Evolutionary conservation across 2,113 vertebrate genomes (phyloP), one percentile per base, ranked within the genome.

Genomic region (Brienomyrus brachyistius): DNA sequence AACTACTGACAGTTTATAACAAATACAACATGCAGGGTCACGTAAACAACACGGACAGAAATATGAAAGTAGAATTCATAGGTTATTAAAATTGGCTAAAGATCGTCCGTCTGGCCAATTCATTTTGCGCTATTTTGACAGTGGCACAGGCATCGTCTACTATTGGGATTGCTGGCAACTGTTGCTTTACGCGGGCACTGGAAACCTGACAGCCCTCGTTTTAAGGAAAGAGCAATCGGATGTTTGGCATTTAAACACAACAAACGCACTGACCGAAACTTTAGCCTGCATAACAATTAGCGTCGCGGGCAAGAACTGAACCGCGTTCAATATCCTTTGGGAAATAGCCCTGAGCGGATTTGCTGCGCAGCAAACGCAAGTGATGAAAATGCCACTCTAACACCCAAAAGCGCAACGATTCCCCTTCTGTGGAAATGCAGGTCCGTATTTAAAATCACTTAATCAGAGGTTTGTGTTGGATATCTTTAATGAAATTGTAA

Each of bases 191-290:
- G 74, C 17, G 35, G 27, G 74, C 74, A 43, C 35, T 47, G 80
- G 31, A 80, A 80, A 80, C 74, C 35, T 19, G 35, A 43, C 82
- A 84, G 45, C 82, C 45, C 43, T 84, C 45, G n/a, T 84, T 45
- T 84, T 9, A 84, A 48, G 45, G 40, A 84, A 84, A 84, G 82
- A 84, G 85, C 85, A 54, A 87, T 87, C 85, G 85, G 85, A 87
- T 87, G 85, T 87, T 31, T 27, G 85, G 51, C 51, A 54, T 54
- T 54, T 19, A 87, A 54, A 35, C 27, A 48, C 50, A 84, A 84
- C 82, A 84, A 84, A 84, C 82, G 82, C 45, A 47, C 82, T 84
- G 51, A 54, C 85, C 85, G 85, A 87, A 54, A 87, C 85, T 87
- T 54, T 17, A 54, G 50, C 47, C 50, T 35, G 85, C 85, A 56